phyloP scores from a whole-genome alignment of 2,113 vertebrate species.

The Chelonoidis abingdonii region DNA sequence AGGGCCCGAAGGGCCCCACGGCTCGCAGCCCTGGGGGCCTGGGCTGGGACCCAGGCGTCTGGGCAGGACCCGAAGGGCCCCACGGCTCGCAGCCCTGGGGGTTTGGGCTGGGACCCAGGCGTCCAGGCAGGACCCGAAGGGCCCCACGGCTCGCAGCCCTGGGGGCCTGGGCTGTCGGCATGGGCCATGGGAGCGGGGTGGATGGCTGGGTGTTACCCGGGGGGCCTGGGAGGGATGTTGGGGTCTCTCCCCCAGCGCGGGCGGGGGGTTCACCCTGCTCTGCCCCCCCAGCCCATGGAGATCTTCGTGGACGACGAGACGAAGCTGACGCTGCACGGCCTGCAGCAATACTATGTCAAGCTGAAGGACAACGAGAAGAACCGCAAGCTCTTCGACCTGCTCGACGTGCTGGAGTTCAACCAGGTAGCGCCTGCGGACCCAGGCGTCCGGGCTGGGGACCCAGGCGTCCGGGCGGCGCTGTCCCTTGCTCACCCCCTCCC shows the following conservation, averaged over 20 bases:
- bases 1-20: no score
- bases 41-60: no score
- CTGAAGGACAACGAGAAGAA: conserved; percentile 92
- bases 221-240: neutral
- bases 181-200: neutral
- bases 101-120: no score
- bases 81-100: no score
- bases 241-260: neutral
- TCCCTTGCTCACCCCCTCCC: neutral
- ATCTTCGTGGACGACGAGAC: conserved; percentile 90
- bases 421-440: conserved; percentile 69
- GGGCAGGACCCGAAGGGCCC: no score
- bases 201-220: no score
- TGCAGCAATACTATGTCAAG: conserved; percentile 90
- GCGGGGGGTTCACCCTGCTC: conserved; percentile 11
- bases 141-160: no score
- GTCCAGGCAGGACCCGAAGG: no score
- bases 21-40: no score
- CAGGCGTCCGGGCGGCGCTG: neutral
- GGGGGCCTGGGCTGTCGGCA: no score
- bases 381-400: conserved; percentile 87
- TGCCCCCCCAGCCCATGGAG: conserved; percentile 84
- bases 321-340: conserved; percentile 87
- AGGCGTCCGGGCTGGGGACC: neutral
- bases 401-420: conserved; percentile 88